A percentile compares a stretch with the other conserved stretches of the same genome.
Conservation (phyloP, 2,888 invertebrate genomes). For the Eumerus sabulonum region DNA sequence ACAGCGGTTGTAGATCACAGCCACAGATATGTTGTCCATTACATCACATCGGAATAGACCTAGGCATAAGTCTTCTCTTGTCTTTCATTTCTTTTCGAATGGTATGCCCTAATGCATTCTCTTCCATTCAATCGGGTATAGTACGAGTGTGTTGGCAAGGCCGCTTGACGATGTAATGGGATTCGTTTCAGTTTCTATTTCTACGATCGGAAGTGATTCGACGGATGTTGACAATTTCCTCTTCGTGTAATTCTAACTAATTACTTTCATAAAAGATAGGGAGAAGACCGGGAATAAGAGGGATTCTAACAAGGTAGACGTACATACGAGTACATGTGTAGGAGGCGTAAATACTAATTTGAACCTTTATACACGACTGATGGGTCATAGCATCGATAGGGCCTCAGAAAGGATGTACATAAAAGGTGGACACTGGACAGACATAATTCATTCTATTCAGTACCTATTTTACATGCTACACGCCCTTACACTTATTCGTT, state of each 20-base stretch:
- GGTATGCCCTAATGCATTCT: too few species aligned
- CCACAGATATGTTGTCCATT: too few species aligned
- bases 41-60: too few species aligned
- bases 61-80: background rate
- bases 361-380: background rate
- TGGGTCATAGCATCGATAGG: background rate
- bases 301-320: background rate
- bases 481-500: background rate
- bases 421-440: background rate
- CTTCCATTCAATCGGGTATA: too few species aligned
- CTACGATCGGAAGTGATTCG: constrained; percentile 13
- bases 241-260: constrained; percentile 49
- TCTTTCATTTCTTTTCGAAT: background rate
- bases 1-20: too few species aligned
- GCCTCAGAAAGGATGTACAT: too few species aligned
- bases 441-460: background rate
- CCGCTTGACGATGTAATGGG: too few species aligned
- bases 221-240: constrained; percentile 56
- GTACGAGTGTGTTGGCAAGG: too few species aligned
- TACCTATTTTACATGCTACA: background rate
- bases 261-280: constrained; percentile 20
- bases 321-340: too few species aligned
- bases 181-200: background rate
- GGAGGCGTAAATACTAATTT: constrained; percentile 15
- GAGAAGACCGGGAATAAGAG: background rate